phyloP scores from a whole-genome alignment of 1,140 invertebrate genomes.

The Drosophila ambigua region DNA sequence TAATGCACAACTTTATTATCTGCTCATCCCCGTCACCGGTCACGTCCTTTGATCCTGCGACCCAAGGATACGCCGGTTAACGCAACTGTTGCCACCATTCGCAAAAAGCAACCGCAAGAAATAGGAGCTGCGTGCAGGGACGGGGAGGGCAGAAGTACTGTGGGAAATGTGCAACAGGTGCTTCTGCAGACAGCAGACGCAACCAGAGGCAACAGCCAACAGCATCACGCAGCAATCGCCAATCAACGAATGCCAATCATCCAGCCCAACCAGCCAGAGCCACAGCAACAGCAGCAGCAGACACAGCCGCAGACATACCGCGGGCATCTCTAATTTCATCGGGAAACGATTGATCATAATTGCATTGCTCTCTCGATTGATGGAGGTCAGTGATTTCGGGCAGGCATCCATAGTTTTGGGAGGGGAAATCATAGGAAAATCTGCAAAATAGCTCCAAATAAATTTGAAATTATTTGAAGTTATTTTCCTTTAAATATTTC shows the following conservation, averaged over 20 bases:
- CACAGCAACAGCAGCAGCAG: constrained; percentile 6
- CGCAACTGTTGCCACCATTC: constrained; percentile 26
- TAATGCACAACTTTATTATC: constrained; percentile 79
- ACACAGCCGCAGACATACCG: constrained; percentile 5
- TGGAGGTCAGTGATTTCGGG: constrained; percentile 37
- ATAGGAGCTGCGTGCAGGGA: constrained; percentile 15
- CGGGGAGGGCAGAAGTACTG: constrained; percentile 38
- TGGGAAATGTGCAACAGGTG: constrained; percentile 81
- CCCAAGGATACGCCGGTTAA: constrained; percentile 11
- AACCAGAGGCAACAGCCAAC: constrained; percentile 7
- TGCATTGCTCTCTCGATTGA: constrained; percentile 34
- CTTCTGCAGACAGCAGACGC: constrained; percentile 31
- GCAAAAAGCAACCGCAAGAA: constrained; percentile 22
- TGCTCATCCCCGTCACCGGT: constrained; percentile 60
- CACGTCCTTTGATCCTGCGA: constrained; percentile 70
- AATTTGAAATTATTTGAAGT: too few species aligned
- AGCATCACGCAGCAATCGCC: constrained; percentile 6
- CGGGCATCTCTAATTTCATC: constrained; percentile 59
- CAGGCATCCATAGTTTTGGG: neutral
- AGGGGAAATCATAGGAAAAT: too few species aligned
- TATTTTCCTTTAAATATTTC: too few species aligned
- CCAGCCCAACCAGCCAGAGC: constrained; percentile 1
- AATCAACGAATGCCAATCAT: too few species aligned
- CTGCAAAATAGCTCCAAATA: too few species aligned
- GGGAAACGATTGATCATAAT: constrained; percentile 49